Conservation (phyloP, 2,888 invertebrate genomes). For the Leucophenga montana region DNA sequence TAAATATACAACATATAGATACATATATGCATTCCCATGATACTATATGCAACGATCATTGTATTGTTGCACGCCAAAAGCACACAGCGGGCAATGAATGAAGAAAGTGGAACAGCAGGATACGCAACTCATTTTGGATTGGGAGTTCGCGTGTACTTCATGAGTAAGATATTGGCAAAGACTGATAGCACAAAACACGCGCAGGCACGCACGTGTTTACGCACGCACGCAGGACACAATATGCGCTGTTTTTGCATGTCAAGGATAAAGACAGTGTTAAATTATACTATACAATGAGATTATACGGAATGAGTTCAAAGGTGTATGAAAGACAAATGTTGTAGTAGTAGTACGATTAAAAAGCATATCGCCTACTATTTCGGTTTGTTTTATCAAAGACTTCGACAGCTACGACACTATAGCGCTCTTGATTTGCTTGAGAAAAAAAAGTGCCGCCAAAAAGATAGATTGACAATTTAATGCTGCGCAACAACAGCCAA, state of each 20-base stretch:
- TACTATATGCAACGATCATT: too few species aligned
- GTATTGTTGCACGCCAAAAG: too few species aligned
- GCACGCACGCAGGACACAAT: background rate
- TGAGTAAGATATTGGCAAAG: background rate
- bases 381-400: background rate
- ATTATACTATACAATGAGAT: constrained; percentile 28
- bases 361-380: background rate
- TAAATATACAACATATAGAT: background rate
- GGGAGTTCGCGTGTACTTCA: background rate
- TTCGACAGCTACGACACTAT: too few species aligned
- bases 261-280: constrained; percentile 42
- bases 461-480: constrained; percentile 51
- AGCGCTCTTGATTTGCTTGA: constrained; percentile 10
- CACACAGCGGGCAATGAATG: background rate
- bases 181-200: too few species aligned
- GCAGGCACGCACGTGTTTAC: too few species aligned
- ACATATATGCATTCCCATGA: too few species aligned
- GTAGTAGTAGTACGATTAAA: background rate
- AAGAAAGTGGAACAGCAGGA: background rate
- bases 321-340: constrained; percentile 23
- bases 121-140: background rate
- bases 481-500: constrained; percentile 37
- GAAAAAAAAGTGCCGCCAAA: background rate
- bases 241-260: constrained; percentile 33
- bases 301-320: background rate